These are phyloP conservation scores for Acipenser transmontanus DNA, from an alignment of 2,797 vertebrate genomes.

Conservation along the genomic window DNA sequence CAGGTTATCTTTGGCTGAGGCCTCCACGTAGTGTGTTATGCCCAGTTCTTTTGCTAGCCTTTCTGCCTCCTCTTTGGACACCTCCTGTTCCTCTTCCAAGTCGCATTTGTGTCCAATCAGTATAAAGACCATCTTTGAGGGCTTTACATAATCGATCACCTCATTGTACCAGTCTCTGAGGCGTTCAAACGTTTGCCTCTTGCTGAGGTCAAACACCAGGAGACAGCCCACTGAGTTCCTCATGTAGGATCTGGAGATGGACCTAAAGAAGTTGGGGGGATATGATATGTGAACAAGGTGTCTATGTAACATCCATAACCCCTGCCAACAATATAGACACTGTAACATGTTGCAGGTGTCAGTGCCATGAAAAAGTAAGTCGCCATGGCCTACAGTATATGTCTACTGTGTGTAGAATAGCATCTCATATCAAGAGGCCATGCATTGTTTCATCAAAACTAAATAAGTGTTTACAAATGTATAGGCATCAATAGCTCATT, in stretches of 20 bases:
- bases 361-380: too few relatives aligned
- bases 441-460: too few relatives aligned
- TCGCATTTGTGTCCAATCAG: slow-evolving; percentile 32
- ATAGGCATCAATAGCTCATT: too few relatives aligned
- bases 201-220: slow-evolving; percentile 30
- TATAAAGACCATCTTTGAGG: slow-evolving; percentile 29
- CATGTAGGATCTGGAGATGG: slow-evolving; percentile 36
- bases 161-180: slow-evolving; percentile 24
- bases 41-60: slow-evolving; percentile 26
- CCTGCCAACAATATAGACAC: too few relatives aligned
- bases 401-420: too few relatives aligned
- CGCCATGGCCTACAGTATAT: too few relatives aligned
- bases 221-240: slow-evolving; percentile 35
- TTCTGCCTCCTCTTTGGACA: slow-evolving; percentile 26
- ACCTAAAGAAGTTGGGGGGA: slow-evolving; percentile 17
- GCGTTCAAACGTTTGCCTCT: slow-evolving; percentile 24
- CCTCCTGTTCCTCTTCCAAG: slow-evolving; percentile 19
- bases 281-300: too few relatives aligned
- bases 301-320: too few relatives aligned
- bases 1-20: slow-evolving; percentile 28
- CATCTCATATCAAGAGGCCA: too few relatives aligned
- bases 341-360: too few relatives aligned
- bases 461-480: too few relatives aligned
- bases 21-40: slow-evolving; percentile 29
- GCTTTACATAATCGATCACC: slow-evolving; percentile 29